Evolutionary conservation across 2,888 invertebrate genomes (phyloP), one percentile per base, ranked within the genome.

Genomic region (Ectemnius continuus): DNA sequence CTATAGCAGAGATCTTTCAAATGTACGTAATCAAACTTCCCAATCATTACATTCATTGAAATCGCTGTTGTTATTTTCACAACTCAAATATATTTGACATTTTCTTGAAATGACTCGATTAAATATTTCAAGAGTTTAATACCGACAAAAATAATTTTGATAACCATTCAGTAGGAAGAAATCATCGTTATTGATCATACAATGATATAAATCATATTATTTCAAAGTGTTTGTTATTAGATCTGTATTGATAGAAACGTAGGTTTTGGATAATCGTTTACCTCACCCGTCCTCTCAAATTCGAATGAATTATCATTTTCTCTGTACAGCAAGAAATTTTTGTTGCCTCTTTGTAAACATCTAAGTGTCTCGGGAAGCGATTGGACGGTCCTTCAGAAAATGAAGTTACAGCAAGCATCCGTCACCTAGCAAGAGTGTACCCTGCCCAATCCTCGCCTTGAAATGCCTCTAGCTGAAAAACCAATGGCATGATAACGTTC

Each of bases 401-500:
- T 26, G 66, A 65, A 52, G 61, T 11, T 65, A 59, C 20, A 72
- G 63, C 63, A 72, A 69, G 52, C 68, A 75, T 8, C 4, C 46
- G 36, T 47, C 18, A 23, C 16, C 36, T 73, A 73, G 73, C 57
- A 14, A 60, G 36, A 63, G 63, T 46, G 59, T 67, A 72, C 68
- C 46, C n/a, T 64, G 72, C 69, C 59, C 61, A 68, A 62, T 76
- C 28, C 63, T 72, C 76, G 28, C 48, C 64, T 76, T 59, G 61
- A 71, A 76, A 68, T 72, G 66, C 56, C 63, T 76, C 6, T 76
- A 3, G 56, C 60, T 69, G 52, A 20, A 11, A 11, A 67, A 52
- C 56, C 61, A 66, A 47, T 52, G 58, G 77, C 77, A 77, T 77
- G 77, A 70, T 48, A 60, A 20, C 59, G 66, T 76, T 75, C 61